These are phyloP conservation scores for Lasiurus borealis DNA, from an alignment of 2,113 vertebrate species.

Conservation along the genomic window DNA sequence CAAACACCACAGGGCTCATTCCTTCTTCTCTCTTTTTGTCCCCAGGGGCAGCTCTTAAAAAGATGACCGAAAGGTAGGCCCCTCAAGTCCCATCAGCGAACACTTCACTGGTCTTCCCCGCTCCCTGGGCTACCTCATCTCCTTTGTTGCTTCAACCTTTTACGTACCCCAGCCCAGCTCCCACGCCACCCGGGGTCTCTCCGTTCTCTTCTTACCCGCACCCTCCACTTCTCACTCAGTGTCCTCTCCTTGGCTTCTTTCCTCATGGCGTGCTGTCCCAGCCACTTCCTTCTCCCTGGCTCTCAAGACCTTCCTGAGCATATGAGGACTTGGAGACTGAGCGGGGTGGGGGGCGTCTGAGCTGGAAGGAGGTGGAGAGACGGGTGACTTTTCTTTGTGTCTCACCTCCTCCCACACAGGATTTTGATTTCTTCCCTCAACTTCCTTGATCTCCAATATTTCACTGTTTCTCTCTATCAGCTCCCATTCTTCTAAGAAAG, in stretches of 20 bases:
- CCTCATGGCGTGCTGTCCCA: background rate
- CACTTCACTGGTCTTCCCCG: too few relatives aligned
- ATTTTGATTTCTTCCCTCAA: background rate
- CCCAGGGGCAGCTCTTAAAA: background rate
- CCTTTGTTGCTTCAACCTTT: background rate
- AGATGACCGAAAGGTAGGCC: background rate
- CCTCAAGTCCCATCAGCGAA: background rate
- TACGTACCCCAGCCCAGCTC: background rate
- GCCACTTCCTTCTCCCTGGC: background rate
- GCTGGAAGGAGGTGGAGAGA: background rate
- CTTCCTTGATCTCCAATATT: background rate
- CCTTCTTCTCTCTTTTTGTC: background rate
- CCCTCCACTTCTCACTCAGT: background rate
- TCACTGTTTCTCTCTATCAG: conserved; percentile 1
- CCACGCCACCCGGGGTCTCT: background rate
- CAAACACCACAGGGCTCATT: background rate
- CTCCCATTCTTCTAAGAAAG: background rate
- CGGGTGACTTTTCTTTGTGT: background rate
- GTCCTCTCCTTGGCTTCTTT: background rate
- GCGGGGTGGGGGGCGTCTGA: rapidly evolving
- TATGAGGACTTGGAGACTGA: background rate
- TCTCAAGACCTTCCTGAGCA: background rate
- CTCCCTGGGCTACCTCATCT: background rate
- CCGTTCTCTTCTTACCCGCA: background rate
- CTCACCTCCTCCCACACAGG: background rate